Evolutionary conservation across 1,140 invertebrate species (phyloP).

Genomic region (Drosophila seguyi): DNA sequence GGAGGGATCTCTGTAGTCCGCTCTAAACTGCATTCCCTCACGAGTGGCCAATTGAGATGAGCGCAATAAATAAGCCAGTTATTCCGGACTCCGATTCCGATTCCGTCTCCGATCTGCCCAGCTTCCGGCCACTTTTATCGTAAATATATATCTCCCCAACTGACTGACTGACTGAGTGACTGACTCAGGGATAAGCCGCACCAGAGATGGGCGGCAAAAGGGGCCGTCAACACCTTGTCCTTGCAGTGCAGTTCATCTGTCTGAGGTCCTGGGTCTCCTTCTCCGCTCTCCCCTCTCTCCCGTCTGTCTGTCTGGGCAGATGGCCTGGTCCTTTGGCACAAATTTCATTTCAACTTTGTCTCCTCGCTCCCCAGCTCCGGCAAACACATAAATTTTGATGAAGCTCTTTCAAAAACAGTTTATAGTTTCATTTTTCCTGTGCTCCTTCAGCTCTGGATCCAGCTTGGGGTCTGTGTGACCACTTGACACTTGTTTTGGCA

Average conservation of each 20-base stretch:
- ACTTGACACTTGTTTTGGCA: conserved; percentile 52
- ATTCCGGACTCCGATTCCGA: conserved; percentile 6
- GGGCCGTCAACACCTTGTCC: conserved; percentile 44
- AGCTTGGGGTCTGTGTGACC: conserved; percentile 14
- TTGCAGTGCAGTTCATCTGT: conserved; percentile 17
- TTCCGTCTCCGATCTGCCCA: not conserved
- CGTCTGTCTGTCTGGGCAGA: not conserved
- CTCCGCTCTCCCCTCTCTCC: not conserved
- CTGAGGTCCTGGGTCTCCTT: not conserved
- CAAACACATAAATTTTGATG: conserved; percentile 51
- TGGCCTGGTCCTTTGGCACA: conserved; percentile 30
- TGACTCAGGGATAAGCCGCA: conserved; percentile 10
- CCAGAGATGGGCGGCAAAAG: not conserved
- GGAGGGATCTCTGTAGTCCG: not conserved
- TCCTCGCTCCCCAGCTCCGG: conserved; percentile 1
- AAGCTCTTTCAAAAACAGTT: conserved; percentile 52
- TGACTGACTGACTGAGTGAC: not conserved
- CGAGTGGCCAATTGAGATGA: conserved; percentile 48
- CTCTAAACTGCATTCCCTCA: conserved; percentile 32
- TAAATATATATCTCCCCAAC: conserved; percentile 8
- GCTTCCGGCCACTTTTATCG: conserved; percentile 43
- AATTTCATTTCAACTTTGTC: conserved; percentile 66
- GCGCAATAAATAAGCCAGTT: conserved; percentile 70
- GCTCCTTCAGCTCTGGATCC: not conserved
- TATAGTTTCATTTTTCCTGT: conserved; percentile 26